Conservation (phyloP, 1,140 invertebrate species). For the Artemia franciscana region DNA sequence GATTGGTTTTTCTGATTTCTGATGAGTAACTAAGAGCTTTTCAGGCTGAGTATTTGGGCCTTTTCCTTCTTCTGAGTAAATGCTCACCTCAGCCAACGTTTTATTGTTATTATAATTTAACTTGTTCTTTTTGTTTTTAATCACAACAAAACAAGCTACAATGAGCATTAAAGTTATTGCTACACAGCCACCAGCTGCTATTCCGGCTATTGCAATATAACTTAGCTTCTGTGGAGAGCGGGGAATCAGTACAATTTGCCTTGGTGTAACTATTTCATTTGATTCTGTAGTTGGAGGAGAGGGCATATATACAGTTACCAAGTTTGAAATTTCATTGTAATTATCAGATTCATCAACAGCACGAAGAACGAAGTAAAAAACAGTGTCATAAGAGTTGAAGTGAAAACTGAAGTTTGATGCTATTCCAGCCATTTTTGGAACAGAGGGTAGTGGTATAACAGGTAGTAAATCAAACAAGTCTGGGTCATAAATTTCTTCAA, state of each 20-base stretch:
- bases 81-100: not conserved
- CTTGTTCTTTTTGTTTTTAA: not conserved
- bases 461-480: not conserved
- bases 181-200: constrained; percentile 8
- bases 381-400: constrained; percentile 22
- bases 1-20: not conserved
- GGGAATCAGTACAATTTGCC: not conserved
- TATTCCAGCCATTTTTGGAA: constrained; percentile 19
- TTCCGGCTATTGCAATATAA: constrained; percentile 5
- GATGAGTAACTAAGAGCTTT: not conserved
- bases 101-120: not conserved
- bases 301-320: constrained; percentile 25
- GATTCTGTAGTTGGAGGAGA: constrained; percentile 13
- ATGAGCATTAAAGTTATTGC: constrained; percentile 6
- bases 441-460: constrained; percentile 11
- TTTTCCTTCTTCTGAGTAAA: not conserved
- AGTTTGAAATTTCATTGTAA: constrained; percentile 28
- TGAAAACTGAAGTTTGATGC: constrained; percentile 24
- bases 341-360: constrained; percentile 23
- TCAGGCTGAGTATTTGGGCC: not conserved
- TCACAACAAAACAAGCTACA: constrained; percentile 2
- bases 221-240: not conserved
- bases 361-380: constrained; percentile 27
- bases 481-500: not conserved
- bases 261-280: not conserved